A percentile compares a stretch with the other conserved stretches of the same genome.
Evolutionary conservation across 2,797 vertebrate species (phyloP).

Genomic region (Paguma larvata): DNA sequence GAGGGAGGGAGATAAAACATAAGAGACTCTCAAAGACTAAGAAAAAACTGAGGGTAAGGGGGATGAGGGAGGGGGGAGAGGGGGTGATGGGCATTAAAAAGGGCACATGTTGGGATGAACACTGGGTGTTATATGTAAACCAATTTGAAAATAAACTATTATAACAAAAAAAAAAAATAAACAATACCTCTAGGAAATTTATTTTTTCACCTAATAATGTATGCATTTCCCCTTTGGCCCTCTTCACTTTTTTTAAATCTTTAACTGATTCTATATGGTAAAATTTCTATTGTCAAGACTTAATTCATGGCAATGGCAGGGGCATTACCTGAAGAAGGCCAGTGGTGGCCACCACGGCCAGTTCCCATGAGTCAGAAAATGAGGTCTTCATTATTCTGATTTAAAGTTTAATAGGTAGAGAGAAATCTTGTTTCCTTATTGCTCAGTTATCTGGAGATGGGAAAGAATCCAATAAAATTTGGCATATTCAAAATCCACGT

Average conservation of each 20-base stretch:
- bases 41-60: too few relatives aligned
- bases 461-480: not conserved
- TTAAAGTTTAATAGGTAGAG: not conserved
- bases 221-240: not conserved
- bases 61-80: too few relatives aligned
- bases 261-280: not conserved
- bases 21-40: too few relatives aligned
- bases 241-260: not conserved
- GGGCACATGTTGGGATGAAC: too few relatives aligned
- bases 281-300: not conserved
- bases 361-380: not conserved
- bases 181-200: constrained; percentile 4
- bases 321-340: not conserved
- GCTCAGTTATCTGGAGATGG: not conserved
- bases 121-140: too few relatives aligned
- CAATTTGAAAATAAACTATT: too few relatives aligned
- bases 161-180: too few relatives aligned
- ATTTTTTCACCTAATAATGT: constrained; percentile 15
- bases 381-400: not conserved
- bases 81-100: too few relatives aligned
- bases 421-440: not conserved
- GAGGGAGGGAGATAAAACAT: too few relatives aligned
- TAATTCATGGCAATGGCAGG: not conserved
- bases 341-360: not conserved
- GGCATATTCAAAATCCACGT: not conserved